phyloP scores from a whole-genome alignment of 2,888 invertebrate genomes.

The Punctoribates punctum region DNA sequence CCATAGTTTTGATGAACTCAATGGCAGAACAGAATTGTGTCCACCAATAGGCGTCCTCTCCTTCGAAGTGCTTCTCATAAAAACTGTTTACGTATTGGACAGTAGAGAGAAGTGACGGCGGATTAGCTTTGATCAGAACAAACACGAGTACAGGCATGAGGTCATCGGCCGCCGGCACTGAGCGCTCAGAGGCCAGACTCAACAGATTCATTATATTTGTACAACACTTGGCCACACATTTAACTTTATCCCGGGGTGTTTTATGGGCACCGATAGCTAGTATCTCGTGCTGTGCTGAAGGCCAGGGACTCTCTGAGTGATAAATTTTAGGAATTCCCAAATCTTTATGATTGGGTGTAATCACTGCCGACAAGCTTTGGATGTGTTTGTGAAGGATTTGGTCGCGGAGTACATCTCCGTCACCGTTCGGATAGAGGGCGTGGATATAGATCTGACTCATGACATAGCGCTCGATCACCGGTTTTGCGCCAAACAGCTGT shows the following conservation, averaged over 20 bases:
- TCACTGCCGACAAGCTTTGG: conserved; percentile 68
- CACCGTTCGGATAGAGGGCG: conserved; percentile 94
- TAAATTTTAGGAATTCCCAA: conserved; percentile 74
- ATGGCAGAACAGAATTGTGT: conserved; percentile 95
- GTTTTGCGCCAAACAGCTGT: conserved; percentile 70
- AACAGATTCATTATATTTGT: conserved; percentile 90
- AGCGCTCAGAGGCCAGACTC: conserved; percentile 66
- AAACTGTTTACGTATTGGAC: conserved; percentile 93
- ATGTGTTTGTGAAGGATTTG: conserved; percentile 87
- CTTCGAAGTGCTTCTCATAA: conserved; percentile 73
- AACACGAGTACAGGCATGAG: conserved; percentile 93
- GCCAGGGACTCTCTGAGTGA: conserved; percentile 90
- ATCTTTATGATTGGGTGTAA: conserved; percentile 75
- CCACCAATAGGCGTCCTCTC: conserved; percentile 97
- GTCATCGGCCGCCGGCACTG: conserved; percentile 86
- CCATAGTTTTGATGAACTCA: conserved; percentile 97
- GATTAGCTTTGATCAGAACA: conserved; percentile 95
- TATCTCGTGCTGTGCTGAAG: conserved; percentile 86
- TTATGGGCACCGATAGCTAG: conserved; percentile 83
- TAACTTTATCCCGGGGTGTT: conserved; percentile 79
- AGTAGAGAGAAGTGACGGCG: conserved; percentile 85
- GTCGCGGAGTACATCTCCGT: conserved; percentile 87
- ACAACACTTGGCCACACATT: conserved; percentile 79
- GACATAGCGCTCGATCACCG: conserved; percentile 82
- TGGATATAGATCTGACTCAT: conserved; percentile 85